Base-by-base conservation (phyloP, 2,113 vertebrate species). In the Rattus rattus region DNA sequence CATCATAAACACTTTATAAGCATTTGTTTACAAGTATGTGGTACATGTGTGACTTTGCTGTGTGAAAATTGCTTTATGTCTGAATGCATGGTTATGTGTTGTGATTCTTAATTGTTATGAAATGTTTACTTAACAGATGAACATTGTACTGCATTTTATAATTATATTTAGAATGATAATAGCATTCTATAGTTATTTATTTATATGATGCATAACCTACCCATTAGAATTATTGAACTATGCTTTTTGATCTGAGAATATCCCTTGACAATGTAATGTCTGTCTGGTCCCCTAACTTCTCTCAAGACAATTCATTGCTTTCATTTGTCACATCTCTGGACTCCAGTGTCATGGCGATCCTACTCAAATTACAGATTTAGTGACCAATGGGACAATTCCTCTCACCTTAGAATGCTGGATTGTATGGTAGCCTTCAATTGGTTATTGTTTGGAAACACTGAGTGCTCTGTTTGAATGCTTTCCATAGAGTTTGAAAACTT, bases 371-470 rank as follows among this genome's bases (percentile, higher is more conserved):
- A 39, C 14, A 22, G 33, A 80, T 26, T 77, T 94, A 65, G 61
- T 94, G 52, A 56, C 56, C 28, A 24, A 24, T 67, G 17, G 20
- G 16, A 43, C 19, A 13, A 5, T n/a, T 33, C 36, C 30, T 39
- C 19, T 79, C 36, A 24, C 43, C 26, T 77, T 36, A 33, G 10
- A 26, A 4, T 61, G 17, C 52, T n/a, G 19, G 30, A 33, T 30
- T 24, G 49, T 63, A 17, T 11, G 70, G 24, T 17, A 3, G 2
- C 19, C 4, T 3, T 49, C 1, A 1, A 13, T 0, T 5, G 54
- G 7, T 52, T 86, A 20, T 33, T 13, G 16, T 77, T 80, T 59
- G 65, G 70, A 94, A 91, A 76, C 94, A 77, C 3, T 63, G 19
- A 43, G 0, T 61, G n/a, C 67, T 22, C 8, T 90, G 0, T 26